Evolutionary conservation across 2,113 vertebrate genomes (phyloP).

Genomic region (Triplophysa dalaica): DNA sequence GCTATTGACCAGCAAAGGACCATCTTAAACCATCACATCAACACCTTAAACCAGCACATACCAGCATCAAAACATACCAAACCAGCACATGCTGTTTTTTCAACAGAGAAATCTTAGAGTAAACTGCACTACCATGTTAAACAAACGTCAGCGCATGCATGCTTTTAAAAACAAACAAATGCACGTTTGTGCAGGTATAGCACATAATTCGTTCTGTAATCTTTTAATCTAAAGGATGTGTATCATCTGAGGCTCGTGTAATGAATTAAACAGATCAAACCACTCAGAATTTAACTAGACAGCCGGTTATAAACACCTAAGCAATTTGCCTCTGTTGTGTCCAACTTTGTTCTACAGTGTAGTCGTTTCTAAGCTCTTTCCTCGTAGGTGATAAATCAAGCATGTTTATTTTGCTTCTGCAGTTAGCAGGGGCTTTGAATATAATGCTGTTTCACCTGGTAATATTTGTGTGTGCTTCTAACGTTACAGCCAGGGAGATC

Average conservation of each 20-base stretch:
- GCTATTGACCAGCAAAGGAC: too few relatives aligned
- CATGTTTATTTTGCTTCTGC: slow-evolving; percentile 34
- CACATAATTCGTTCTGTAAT: slow-evolving; percentile 21
- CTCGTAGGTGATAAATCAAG: slow-evolving; percentile 44
- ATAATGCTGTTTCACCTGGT: slow-evolving; percentile 19
- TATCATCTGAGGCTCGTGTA: slow-evolving; percentile 19
- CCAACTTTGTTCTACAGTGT: slow-evolving; percentile 37
- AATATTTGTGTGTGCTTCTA: slow-evolving; percentile 21
- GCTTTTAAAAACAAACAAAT: not conserved
- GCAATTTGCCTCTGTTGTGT: slow-evolving; percentile 4
- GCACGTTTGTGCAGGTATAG: not conserved
- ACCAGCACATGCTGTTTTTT: too few relatives aligned
- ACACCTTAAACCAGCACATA: too few relatives aligned
- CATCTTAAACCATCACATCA: too few relatives aligned
- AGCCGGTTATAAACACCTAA: slow-evolving; percentile 21
- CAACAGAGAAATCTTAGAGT: not conserved
- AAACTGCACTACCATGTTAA: not conserved
- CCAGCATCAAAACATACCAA: too few relatives aligned
- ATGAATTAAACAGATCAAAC: slow-evolving; percentile 44
- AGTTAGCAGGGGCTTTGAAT: not conserved
- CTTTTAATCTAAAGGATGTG: slow-evolving; percentile 51
- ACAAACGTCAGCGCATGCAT: not conserved
- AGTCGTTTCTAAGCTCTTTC: not conserved
- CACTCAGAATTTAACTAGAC: not conserved
- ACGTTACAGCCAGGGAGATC: not conserved